Conservation (phyloP, 2,113 vertebrate species). For the Odontophorus gujanensis region DNA sequence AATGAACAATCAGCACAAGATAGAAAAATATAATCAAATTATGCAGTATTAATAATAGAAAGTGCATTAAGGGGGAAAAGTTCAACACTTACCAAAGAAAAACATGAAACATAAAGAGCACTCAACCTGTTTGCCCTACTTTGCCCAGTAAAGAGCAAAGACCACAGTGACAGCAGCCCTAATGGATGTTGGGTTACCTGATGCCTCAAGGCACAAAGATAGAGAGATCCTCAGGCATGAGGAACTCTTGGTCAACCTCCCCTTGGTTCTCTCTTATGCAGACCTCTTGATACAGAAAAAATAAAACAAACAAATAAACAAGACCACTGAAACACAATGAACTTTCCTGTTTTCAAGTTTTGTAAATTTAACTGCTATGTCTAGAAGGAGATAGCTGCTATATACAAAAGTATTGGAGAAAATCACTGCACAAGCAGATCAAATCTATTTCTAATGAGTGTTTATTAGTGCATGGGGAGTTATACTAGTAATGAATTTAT, state of each 20-base stretch:
- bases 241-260: background rate
- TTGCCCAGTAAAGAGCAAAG: background rate
- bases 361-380: background rate
- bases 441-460: background rate
- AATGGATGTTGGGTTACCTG: background rate
- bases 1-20: conserved; percentile 17
- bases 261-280: background rate
- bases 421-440: background rate
- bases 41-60: conserved; percentile 5
- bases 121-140: background rate
- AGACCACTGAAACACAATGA: background rate
- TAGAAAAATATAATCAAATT: background rate
- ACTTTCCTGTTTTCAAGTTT: background rate
- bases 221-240: background rate
- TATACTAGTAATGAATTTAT: background rate
- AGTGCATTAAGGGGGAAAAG: background rate
- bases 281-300: background rate
- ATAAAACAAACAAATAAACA: background rate
- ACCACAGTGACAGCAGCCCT: background rate
- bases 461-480: background rate
- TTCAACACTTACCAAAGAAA: background rate
- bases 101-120: background rate
- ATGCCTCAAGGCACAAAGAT: background rate
- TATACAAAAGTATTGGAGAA: background rate
- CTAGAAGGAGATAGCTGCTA: background rate